Conservation (phyloP, 92 coral and sea anemone genomes). For the Zoanthus gigantus region DNA sequence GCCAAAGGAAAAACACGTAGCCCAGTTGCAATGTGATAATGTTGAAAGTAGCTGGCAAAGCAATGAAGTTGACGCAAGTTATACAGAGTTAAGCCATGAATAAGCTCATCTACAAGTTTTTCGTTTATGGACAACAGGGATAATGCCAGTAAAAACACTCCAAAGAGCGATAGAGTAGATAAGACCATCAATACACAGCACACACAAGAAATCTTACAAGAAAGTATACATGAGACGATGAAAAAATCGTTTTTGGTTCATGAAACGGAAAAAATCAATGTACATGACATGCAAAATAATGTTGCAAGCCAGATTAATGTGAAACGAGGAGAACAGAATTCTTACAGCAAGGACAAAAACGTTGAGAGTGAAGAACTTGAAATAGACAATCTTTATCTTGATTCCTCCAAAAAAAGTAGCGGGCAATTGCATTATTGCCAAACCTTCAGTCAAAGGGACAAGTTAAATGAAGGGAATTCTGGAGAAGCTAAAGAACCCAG, state of each 20-base stretch:
- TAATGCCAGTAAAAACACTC: neutral
- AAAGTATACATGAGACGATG: neutral
- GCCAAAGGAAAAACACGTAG: neutral
- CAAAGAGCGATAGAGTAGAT: neutral
- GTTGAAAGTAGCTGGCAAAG: neutral
- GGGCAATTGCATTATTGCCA: neutral
- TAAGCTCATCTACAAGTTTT: neutral
- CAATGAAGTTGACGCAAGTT: neutral
- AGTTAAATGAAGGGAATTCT: neutral
- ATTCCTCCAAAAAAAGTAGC: neutral
- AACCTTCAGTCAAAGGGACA: neutral
- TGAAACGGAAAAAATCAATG: neutral
- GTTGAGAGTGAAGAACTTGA: neutral
- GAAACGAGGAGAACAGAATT: neutral
- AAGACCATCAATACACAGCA: neutral
- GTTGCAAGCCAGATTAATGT: neutral
- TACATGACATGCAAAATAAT: neutral
- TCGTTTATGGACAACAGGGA: neutral
- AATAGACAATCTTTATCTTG: neutral
- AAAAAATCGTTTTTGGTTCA: neutral
- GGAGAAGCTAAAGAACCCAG: too few species aligned
- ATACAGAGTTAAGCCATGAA: neutral
- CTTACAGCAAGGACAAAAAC: neutral
- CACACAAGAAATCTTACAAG: neutral
- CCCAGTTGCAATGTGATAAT: neutral